Evolutionary conservation across 2,888 invertebrate species (phyloP).

Genomic region (Dryobota labecula): DNA sequence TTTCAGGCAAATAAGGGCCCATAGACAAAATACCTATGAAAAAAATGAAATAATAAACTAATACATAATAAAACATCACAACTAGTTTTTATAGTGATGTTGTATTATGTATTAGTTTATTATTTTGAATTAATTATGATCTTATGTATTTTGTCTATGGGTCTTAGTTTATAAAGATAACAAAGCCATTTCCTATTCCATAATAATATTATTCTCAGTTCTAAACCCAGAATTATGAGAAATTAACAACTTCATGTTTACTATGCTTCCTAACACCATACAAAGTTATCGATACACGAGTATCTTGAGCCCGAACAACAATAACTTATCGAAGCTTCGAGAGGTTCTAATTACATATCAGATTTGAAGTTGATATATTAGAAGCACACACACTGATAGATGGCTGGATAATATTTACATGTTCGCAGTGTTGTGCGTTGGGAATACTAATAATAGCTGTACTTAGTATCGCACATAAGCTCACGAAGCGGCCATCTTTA

Average conservation of each 20-base stretch:
- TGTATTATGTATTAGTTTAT: too few relatives aligned
- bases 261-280: conserved; percentile 5
- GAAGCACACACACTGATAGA: conserved; percentile 39
- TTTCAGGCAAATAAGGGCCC: too few relatives aligned
- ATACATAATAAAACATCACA: too few relatives aligned
- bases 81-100: too few relatives aligned
- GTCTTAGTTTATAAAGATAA: too few relatives aligned
- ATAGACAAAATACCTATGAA: too few relatives aligned
- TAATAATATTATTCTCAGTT: neutral
- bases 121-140: too few relatives aligned
- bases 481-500: neutral
- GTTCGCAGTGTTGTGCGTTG: conserved; percentile 14
- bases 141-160: too few relatives aligned
- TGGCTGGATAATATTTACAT: conserved; percentile 40
- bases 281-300: conserved; percentile 18
- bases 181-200: neutral
- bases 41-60: too few relatives aligned
- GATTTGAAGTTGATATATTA: conserved; percentile 46
- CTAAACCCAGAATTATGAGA: neutral
- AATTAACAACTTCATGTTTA: conserved; percentile 38
- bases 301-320: conserved; percentile 40
- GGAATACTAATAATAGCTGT: neutral
- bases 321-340: conserved; percentile 50
- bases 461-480: neutral
- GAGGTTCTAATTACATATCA: conserved; percentile 55